Evolutionary conservation across 2,113 vertebrate species (phyloP).

Genomic region (Corvus hawaiiensis): DNA sequence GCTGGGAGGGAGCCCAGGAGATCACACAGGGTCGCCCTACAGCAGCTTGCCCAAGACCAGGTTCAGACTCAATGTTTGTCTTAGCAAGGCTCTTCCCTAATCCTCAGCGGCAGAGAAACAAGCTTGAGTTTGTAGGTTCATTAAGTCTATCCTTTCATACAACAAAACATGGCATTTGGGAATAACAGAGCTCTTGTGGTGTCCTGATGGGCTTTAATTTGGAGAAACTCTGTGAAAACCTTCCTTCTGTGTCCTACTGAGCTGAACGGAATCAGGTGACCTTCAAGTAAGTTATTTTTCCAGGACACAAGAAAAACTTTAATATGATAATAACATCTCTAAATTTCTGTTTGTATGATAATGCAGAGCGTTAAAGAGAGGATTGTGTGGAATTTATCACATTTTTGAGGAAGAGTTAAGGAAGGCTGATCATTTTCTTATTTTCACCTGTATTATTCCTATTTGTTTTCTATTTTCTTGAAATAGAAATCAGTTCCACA

Average conservation of each 20-base stretch:
- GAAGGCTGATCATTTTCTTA: neutral
- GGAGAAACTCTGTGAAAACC: neutral
- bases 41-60: neutral
- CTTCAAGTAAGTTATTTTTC: neutral
- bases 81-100: neutral
- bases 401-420: neutral
- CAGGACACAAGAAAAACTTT: neutral
- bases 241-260: neutral
- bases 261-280: neutral
- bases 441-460: neutral
- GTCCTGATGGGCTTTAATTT: neutral
- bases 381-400: neutral
- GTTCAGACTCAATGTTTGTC: accelerated
- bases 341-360: neutral
- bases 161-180: neutral
- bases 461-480: neutral
- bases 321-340: neutral
- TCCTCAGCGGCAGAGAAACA: neutral
- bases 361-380: neutral
- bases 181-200: neutral
- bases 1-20: neutral
- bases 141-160: neutral
- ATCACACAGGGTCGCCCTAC: too few relatives aligned
- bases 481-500: neutral
- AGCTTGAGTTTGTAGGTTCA: neutral